phyloP scores from a whole-genome alignment of 2,113 vertebrate genomes.

The Budorcas taxicolor region DNA sequence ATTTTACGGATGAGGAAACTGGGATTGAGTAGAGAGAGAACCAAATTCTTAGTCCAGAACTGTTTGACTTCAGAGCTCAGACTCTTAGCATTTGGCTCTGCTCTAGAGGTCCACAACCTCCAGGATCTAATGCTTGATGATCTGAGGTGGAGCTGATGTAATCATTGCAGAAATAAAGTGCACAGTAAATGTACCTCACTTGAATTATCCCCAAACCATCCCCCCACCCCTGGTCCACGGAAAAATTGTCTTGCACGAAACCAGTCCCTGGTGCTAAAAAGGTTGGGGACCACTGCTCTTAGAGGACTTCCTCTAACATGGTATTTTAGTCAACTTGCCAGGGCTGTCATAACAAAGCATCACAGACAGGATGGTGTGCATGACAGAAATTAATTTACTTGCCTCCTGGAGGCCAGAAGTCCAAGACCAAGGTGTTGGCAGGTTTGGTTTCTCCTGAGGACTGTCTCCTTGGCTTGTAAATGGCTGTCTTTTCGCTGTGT shows the following conservation, averaged over 20 bases:
- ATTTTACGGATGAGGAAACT: neutral
- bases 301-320: neutral
- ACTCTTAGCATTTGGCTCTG: neutral
- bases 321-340: neutral
- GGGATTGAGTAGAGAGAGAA: neutral
- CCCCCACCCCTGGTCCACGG: neutral
- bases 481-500: neutral
- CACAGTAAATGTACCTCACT: neutral
- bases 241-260: neutral
- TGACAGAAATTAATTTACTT: constrained; percentile 24
- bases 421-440: constrained; percentile 37
- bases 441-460: constrained; percentile 39
- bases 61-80: neutral
- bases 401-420: neutral
- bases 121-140: neutral
- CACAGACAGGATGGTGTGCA: neutral
- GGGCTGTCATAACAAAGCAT: neutral
- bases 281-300: neutral
- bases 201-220: neutral
- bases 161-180: neutral
- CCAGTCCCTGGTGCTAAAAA: neutral
- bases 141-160: neutral
- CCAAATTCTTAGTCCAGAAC: neutral
- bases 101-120: neutral
- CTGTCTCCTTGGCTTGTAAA: constrained; percentile 10